Evolutionary conservation across 1,140 invertebrate genomes (phyloP), one percentile per base, ranked within the genome.

Genomic region (Pomacea maculata): DNA sequence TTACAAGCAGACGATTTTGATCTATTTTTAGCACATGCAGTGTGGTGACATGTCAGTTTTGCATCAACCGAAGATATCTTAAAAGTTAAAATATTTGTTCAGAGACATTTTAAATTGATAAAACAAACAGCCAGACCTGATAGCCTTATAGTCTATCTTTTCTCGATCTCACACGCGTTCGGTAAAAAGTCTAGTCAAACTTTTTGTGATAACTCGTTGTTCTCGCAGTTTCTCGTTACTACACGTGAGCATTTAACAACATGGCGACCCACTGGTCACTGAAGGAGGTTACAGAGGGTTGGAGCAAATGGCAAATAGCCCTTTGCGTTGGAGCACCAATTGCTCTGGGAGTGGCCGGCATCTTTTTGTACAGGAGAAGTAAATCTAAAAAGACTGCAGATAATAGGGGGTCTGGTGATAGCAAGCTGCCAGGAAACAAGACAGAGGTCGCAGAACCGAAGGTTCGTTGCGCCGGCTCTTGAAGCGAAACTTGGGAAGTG

Each of bases 241-340:
- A 54, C 77, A 78, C 77, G 77, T 78, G 77, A 78, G 77, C 67
- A 67, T 25, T 78, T n/a, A 77, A 63, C 74, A 84, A 82, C 82
- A 87, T 85, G 86, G 85, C 85, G 85, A 76, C 85, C 78, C 79
- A 70, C 68, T 74, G 82, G 76, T 75, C 80, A 78, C 78, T 85
- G 70, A 71, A 80, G 45, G 80, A 83, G 61, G 75, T 82, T 57
- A 75, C 81, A 14, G 86, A 87, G 81, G 86, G 87, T 14, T 87
- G 93, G 87, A 92, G 93, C 75, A 94, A 94, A 91, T 95, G 95
- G 95, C 94, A 95, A 92, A 92, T 96, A 78, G 95, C 95, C 78
- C 91, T 97, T 57, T 93, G 94, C 64, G 92, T 97, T 70, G 96
- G 96, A 82, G 95, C 95, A 83, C 95, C 95, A 83, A 93, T 96